Evolutionary conservation across 2,113 vertebrate species (phyloP).

Genomic region (Xenus cinereus): DNA sequence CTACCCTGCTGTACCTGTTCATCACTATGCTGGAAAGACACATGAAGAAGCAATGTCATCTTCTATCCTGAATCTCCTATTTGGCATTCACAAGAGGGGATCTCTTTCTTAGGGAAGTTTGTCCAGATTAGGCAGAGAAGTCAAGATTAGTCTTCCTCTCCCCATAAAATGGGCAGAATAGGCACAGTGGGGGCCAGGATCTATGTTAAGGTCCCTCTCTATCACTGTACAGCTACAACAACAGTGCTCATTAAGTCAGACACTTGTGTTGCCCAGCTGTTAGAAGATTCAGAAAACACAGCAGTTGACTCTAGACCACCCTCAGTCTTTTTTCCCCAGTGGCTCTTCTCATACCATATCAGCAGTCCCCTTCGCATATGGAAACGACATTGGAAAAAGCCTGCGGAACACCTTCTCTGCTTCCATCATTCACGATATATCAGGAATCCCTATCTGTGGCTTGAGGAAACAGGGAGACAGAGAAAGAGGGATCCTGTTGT

Average conservation of each 20-base stretch:
- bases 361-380: neutral
- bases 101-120: neutral
- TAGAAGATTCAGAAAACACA: neutral
- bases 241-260: neutral
- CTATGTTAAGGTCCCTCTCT: neutral
- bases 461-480: neutral
- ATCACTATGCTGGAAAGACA: neutral
- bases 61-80: neutral
- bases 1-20: neutral
- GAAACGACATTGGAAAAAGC: neutral
- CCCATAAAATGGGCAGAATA: neutral
- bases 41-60: neutral
- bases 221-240: neutral
- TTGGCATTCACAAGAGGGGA: neutral
- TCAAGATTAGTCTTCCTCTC: neutral
- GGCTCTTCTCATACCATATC: neutral
- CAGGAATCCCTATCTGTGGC: neutral
- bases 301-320: neutral
- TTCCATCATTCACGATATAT: neutral
- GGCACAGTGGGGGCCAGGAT: neutral
- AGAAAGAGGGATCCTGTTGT: neutral
- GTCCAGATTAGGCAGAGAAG: neutral
- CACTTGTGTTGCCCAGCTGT: neutral
- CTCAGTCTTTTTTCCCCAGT: neutral
- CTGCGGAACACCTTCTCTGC: neutral